These are phyloP conservation scores for Drosophila mayaguana DNA, from an alignment of 2,888 invertebrate genomes.

Conservation along the genomic window DNA sequence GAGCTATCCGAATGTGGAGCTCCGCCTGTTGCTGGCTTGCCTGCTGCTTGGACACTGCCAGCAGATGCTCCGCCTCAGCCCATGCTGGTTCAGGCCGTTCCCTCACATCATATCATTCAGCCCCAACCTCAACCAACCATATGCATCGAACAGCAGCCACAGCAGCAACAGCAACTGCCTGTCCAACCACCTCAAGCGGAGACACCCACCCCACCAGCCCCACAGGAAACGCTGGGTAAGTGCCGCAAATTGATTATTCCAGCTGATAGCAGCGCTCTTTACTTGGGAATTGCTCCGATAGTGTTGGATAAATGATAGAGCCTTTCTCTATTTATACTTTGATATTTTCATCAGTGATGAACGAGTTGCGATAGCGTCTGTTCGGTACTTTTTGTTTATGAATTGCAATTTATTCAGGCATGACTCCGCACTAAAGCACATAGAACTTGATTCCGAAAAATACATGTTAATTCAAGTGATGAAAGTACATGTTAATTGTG, in stretches of 20 bases:
- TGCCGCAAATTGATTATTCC: slow-evolving; percentile 25
- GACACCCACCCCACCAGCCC: slow-evolving; percentile 55
- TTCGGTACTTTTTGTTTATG: slow-evolving; percentile 14
- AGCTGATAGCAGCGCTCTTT: slow-evolving; percentile 21
- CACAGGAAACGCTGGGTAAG: slow-evolving; percentile 65
- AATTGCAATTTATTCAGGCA: not conserved
- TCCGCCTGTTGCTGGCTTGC: slow-evolving; percentile 53
- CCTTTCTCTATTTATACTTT: slow-evolving; percentile 6
- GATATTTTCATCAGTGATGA: slow-evolving; percentile 12
- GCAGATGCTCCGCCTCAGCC: slow-evolving; percentile 44
- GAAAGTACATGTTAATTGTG: not conserved
- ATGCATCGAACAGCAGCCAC: slow-evolving; percentile 53
- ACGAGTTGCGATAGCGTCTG: slow-evolving; percentile 13
- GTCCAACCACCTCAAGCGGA: slow-evolving; percentile 45
- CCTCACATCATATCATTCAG: slow-evolving; percentile 70
- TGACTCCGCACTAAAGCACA: not conserved
- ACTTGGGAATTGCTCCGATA: slow-evolving; percentile 13
- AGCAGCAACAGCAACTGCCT: slow-evolving; percentile 34
- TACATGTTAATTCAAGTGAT: slow-evolving; percentile 1
- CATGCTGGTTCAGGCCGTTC: slow-evolving; percentile 58
- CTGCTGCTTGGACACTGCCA: slow-evolving; percentile 68
- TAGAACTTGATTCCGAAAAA: not conserved
- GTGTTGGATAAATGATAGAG: slow-evolving; percentile 20
- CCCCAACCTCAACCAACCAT: slow-evolving; percentile 42
- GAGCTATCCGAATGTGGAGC: slow-evolving; percentile 75